Base-by-base conservation (phyloP, 2,113 vertebrate species). In the Cryptomyrus ogoouensis region DNA sequence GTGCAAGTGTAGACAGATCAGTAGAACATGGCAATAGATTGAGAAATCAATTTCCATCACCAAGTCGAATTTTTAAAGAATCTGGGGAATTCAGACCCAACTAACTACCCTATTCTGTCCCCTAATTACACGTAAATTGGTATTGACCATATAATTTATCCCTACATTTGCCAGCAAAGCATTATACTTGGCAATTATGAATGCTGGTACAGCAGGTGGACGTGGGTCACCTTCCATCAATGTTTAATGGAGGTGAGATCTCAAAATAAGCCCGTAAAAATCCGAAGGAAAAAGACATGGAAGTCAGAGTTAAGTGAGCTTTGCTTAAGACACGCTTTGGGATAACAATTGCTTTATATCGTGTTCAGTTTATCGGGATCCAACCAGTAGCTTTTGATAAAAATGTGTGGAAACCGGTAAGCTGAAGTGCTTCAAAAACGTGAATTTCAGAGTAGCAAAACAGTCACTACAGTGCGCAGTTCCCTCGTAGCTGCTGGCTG, bases 21-120 rank as follows among this genome's bases (percentile, higher is more conserved):
- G 27, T 13, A 10, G 13, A 3, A 87, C 13, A 49, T n/a, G 47
- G 27, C n/a, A 35, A 53, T 21, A 35, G 24, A 39, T 35, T 15
- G n/a, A 52, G 27, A 87, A 87, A 87, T 87, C 84, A 47, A 87
- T 87, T 87, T 52, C 42, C 83, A 47, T 87, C 84, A 50, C 84
- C 27, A 52, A 27, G 27, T 10, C 3, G 7, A 87, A 39, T 35
- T 87, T 87, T 31, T 53, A 35, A 35, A 56, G 31, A 87, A 53
- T 87, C 50, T 21, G 39, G 27, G 50, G 49, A 50, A 7, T 87
- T 47, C 24, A n/a, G 27, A 56, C 27, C 27, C 27, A 56, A 39
- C 13, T 53, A 12, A 27, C 50, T 87, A 15, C 50, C 49, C 31
- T 3, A 31, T 87, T 87, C 49, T 13, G 35, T 31, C 27, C 19